Evolutionary conservation across 2,888 invertebrate genomes (phyloP), one percentile per base, ranked within the genome.

Genomic region (Rotaria socialis): DNA sequence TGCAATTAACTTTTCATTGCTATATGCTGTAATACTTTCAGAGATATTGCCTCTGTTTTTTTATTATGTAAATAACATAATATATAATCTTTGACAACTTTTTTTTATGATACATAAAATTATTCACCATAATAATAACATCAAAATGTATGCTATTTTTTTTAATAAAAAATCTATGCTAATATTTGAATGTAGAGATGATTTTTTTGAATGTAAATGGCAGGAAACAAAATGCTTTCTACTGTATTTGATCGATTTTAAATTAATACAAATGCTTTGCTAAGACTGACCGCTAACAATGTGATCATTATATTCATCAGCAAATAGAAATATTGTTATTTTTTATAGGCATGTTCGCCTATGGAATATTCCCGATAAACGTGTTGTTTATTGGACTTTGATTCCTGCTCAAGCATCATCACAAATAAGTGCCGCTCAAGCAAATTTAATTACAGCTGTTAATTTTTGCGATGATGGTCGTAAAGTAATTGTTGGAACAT

Each of bases 321-420:
- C 22, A 22, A 56, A 24, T 24, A 24, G 6, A 24, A 24, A 56
- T 56, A 85, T 19, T 67, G 19, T 47, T 75, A 16, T 47, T 41
- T 47, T 24, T 16, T 47, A 0, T 47, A 47, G 80, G 2, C 80
- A 80, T 47, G 80, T 80, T 24, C 93, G 99, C n/a, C 92, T 99
- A 14, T 99, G 99, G 99, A 97, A 98, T 92, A 99, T 99, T 90
- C 97, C 98, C 0, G 98, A 99, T 90, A 99, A 99, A 91, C 97
- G 97, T 92, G 97, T 98, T 14, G 96, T 96, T 0, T 94, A 97
- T 14, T 98, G 97, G 97, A 97, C 96, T 7, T 47, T n/a, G 47
- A 80, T 80, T 10, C 91, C 97, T 97, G 92, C 88, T 90, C n/a
- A 94, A 96, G 0, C 95, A 95, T 91, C 50, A 74, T 14, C 96